Evolutionary conservation across 1,140 invertebrate species (phyloP).

Genomic region (Drosophila lini): DNA sequence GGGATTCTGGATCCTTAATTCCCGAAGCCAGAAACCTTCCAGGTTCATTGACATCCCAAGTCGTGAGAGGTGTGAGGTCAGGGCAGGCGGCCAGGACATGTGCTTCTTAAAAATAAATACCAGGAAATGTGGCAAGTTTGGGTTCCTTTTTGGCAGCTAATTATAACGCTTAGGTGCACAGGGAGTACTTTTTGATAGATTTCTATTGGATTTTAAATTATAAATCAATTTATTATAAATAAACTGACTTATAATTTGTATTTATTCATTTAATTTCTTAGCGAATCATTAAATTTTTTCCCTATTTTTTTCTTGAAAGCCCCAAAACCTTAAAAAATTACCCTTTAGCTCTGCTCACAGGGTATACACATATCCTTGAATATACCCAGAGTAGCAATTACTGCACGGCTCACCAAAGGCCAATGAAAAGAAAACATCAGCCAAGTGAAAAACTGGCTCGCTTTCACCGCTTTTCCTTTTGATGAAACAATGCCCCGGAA

Average conservation of each 20-base stretch:
- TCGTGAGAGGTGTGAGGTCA: not conserved
- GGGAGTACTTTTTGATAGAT: not conserved
- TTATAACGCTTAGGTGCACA: constrained; percentile 9
- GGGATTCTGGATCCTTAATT: not conserved
- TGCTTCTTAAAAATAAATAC: constrained; percentile 13
- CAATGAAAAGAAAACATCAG: constrained; percentile 68
- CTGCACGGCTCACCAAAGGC: constrained; percentile 30
- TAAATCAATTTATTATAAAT: not conserved
- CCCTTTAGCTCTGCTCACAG: not conserved
- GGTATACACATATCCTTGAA: constrained; percentile 6
- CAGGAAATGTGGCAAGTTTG: constrained; percentile 7
- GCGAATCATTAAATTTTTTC: not conserved
- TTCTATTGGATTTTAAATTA: not conserved
- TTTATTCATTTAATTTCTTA: not conserved
- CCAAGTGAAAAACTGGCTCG: constrained; percentile 22
- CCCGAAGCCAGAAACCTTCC: constrained; percentile 6
- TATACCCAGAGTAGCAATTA: constrained; percentile 25
- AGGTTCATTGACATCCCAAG: constrained; percentile 65
- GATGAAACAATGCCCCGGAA: constrained; percentile 44
- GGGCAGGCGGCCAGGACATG: constrained; percentile 1
- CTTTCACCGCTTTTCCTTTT: constrained; percentile 30
- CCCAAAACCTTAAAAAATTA: not conserved
- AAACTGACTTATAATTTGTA: not conserved
- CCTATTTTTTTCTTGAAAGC: not conserved
- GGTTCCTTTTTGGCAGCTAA: not conserved